A percentile compares a stretch with the other conserved stretches of the same genome.
Conservation (phyloP, 2,888 invertebrate genomes). For the Odontothrips loti region DNA sequence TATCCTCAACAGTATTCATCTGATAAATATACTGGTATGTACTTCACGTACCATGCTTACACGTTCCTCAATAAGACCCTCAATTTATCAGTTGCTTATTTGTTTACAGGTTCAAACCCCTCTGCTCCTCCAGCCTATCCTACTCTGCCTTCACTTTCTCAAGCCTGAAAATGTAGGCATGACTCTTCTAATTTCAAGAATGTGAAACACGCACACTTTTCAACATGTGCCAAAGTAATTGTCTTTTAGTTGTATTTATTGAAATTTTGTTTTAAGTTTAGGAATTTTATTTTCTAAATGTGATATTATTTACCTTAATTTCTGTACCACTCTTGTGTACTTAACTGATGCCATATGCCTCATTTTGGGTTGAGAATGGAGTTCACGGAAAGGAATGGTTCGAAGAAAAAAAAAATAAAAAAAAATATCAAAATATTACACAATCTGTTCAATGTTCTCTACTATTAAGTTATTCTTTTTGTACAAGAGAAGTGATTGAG, state of each 20-base stretch:
- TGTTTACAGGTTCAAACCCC: background rate
- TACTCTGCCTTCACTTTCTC: background rate
- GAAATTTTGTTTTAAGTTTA: background rate
- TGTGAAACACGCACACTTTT: background rate
- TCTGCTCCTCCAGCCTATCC: background rate
- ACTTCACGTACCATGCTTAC: too few species aligned
- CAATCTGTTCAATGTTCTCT: too few species aligned
- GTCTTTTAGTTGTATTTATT: background rate
- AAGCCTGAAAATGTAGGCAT: background rate
- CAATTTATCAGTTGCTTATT: background rate
- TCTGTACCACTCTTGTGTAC: background rate
- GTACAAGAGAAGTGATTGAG: too few species aligned
- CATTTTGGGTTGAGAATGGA: background rate
- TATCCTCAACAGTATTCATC: conserved; percentile 4
- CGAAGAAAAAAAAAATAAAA: background rate
- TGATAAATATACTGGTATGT: background rate
- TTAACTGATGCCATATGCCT: conserved; percentile 15
- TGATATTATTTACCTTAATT: background rate
- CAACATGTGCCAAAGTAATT: background rate
- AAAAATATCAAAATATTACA: too few species aligned
- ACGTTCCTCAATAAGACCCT: too few species aligned
- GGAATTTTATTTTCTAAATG: background rate
- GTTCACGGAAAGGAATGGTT: background rate
- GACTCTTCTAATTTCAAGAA: background rate
- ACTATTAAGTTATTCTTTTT: too few species aligned